Evolutionary conservation across 2,888 invertebrate species (phyloP).

Genomic region (Ophion obscuratus): DNA sequence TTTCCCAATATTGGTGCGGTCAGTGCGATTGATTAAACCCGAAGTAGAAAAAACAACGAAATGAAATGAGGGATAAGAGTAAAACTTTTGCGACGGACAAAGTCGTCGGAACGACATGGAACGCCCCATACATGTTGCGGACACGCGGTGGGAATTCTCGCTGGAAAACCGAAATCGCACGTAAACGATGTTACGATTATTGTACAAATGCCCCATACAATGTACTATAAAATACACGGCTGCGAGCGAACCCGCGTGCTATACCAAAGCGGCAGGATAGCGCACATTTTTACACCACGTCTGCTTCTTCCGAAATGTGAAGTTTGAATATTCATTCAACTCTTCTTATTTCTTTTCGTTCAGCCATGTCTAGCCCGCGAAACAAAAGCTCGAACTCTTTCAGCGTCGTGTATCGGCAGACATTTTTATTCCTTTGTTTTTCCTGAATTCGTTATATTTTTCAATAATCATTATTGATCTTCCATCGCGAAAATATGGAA

Average conservation of each 20-base stretch:
- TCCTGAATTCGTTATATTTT: too few species aligned
- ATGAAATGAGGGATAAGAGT: background rate
- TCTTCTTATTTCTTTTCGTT: constrained; percentile 41
- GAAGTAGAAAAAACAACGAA: background rate
- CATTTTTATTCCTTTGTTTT: background rate
- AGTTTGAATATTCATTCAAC: constrained; percentile 61
- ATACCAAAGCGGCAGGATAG: constrained; percentile 15
- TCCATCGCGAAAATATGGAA: too few species aligned
- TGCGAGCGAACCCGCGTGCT: background rate
- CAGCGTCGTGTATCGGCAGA: background rate
- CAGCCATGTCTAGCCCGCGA: constrained; percentile 10
- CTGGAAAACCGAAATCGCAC: constrained; percentile 36
- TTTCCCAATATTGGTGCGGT: too few species aligned
- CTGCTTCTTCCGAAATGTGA: constrained; percentile 19
- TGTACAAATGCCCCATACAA: constrained; percentile 1
- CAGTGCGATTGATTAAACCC: too few species aligned
- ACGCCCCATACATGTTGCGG: background rate
- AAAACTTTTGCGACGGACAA: background rate
- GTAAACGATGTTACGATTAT: constrained; percentile 38
- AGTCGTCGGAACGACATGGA: background rate
- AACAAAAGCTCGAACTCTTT: constrained; percentile 32
- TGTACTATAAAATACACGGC: constrained; percentile 11
- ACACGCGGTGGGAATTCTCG: background rate
- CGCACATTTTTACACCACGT: constrained; percentile 47
- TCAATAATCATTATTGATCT: too few species aligned